Percentiles rank a stretch among this genome's conserved stretches.
These are phyloP conservation scores for Peromyscus leucopus DNA, from an alignment of 2,113 vertebrate genomes.

Conservation along the genomic window DNA sequence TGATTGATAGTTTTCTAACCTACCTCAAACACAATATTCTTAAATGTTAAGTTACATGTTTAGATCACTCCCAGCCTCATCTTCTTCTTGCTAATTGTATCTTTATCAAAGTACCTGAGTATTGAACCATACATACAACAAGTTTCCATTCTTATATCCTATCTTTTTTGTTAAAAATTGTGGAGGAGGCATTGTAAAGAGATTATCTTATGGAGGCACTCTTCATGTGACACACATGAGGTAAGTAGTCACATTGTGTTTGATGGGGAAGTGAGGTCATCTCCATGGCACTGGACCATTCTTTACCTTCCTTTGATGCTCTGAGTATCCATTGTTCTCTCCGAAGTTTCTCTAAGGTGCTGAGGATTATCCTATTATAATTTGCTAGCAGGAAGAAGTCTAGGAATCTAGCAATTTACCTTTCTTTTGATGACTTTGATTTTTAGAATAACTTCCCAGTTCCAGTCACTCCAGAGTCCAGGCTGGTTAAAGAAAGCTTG, in stretches of 20 bases:
- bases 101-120: neutral
- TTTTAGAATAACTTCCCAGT: neutral
- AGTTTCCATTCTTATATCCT: neutral
- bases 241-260: neutral
- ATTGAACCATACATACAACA: neutral
- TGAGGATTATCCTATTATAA: neutral
- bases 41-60: neutral
- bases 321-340: neutral
- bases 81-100: neutral
- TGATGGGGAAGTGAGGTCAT: neutral
- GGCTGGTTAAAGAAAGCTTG: neutral
- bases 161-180: neutral
- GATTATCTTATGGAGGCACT: neutral
- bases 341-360: neutral
- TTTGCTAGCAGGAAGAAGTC: neutral
- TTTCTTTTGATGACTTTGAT: slow-evolving; percentile 19
- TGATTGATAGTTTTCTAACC: neutral
- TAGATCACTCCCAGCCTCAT: neutral
- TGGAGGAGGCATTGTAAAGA: neutral
- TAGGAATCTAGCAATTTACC: neutral
- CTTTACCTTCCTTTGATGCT: neutral
- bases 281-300: neutral
- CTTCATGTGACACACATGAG: neutral
- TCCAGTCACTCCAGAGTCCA: neutral
- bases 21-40: neutral